Base-by-base conservation (phyloP, 2,113 vertebrate species). In the Acinonyx jubatus region DNA sequence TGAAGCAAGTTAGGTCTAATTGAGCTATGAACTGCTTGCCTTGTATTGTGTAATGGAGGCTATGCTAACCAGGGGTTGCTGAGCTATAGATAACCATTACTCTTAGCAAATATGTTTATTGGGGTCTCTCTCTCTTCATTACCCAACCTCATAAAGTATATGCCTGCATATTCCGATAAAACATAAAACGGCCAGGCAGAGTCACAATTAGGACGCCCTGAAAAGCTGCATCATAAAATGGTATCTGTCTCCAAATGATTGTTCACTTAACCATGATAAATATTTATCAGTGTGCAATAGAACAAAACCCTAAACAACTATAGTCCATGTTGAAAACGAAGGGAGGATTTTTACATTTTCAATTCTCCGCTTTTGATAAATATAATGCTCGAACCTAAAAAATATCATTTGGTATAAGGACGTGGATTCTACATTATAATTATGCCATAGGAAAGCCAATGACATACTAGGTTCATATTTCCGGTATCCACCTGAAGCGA, bases 21-120 rank as follows among this genome's bases (percentile, higher is more conserved):
- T 88, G 73, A 96, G 74, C 41, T 98, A 86, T 97, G 97, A 98
- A 98, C 91, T 55, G 93, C 89, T 97, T 97, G 97, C 84, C 73
- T 90, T 66, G 91, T 95, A 48, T 74, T 55, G 45, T 92, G 79
- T 45, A 96, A 96, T 57, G 95, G 71, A 96, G 98, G 95, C 92
- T 50, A 65, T 50, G 96, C 57, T 98, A 91, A 45, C 74, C 1
- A 16, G 85, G 88, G 80, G 94, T 27, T n/a, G 94, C 86, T 92
- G 96, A 96, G 89, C 92, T 92, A 96, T 90, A 98, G 97, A 74
- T 92, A 98, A 96, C 66, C 97, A 88, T 87, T 95, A 95, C 94
- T 96, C 73, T 97, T 85, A 86, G 96, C 97, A 97, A 98, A 97
- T 97, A 97, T 41, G 88, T 97, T 98, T 98, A 98, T 7, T 98